Conservation (phyloP, 2,113 vertebrate genomes). For the Siniperca chuatsi region DNA sequence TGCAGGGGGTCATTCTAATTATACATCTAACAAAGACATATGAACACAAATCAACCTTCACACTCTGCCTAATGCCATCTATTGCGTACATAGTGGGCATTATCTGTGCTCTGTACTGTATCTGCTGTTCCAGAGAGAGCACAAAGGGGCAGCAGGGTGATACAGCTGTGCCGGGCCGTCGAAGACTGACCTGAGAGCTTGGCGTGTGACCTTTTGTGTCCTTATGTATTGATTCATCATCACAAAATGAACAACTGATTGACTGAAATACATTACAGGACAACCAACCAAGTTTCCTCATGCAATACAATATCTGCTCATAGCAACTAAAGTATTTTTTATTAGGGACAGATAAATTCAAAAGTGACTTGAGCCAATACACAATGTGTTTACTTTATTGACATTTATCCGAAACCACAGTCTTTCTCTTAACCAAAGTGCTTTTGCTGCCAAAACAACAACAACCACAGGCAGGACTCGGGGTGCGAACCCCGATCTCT, state of each 20-base stretch:
- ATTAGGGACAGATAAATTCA: background rate
- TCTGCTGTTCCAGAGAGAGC: background rate
- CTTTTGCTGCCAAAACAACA: background rate
- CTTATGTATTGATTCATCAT: conserved; percentile 16
- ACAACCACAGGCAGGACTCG: background rate
- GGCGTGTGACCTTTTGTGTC: background rate
- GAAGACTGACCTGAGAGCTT: background rate
- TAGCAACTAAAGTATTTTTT: background rate
- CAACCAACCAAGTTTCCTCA: background rate
- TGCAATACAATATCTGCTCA: background rate
- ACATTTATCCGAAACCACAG: background rate
- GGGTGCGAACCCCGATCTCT: background rate
- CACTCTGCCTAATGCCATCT: conserved; percentile 32
- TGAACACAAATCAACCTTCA: conserved; percentile 64
- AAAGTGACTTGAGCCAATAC: too few species aligned
- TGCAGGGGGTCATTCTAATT: conserved; percentile 52
- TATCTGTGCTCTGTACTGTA: conserved; percentile 1
- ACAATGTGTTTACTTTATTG: too few species aligned
- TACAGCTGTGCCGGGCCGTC: background rate
- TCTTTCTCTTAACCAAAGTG: background rate
- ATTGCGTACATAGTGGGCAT: background rate
- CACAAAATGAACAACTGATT: background rate
- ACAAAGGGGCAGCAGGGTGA: background rate
- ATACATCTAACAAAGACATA: conserved; percentile 54
- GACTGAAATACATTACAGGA: background rate